Conservation (phyloP, 2,888 invertebrate genomes). For the Mycalesis mineus region DNA sequence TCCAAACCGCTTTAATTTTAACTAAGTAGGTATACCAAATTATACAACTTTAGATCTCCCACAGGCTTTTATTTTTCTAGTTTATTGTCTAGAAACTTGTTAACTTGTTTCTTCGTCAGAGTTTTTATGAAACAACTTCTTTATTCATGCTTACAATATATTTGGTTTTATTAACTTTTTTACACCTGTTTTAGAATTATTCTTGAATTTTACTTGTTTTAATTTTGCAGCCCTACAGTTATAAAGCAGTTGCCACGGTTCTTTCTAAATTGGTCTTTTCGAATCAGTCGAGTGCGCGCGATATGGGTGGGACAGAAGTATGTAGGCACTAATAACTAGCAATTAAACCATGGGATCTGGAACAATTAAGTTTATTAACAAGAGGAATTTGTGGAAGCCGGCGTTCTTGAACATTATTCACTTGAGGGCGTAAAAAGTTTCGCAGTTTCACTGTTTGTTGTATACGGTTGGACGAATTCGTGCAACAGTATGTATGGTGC, state of each 20-base stretch:
- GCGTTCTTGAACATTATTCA: background rate
- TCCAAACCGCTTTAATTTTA: no score
- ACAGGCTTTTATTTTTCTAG: no score
- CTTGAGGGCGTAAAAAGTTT: background rate
- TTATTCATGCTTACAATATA: no score
- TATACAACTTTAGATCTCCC: no score
- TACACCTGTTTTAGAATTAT: no score
- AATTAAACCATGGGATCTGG: conserved; percentile 67
- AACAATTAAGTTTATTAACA: conserved; percentile 49
- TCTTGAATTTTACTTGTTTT: background rate
- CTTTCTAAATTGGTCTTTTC: conserved; percentile 44
- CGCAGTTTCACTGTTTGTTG: background rate
- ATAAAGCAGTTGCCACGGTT: conserved; percentile 32
- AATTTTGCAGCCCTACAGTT: conserved; percentile 18
- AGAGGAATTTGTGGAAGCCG: conserved; percentile 32
- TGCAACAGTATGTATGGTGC: no score
- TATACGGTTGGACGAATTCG: background rate
- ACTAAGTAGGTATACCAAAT: no score
- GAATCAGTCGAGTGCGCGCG: conserved; percentile 49
- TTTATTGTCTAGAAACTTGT: no score
- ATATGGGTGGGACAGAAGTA: conserved; percentile 56
- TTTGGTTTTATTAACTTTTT: no score
- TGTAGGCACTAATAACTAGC: conserved; percentile 67
- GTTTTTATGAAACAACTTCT: no score
- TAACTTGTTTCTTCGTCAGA: no score